These are phyloP conservation scores for Cotesia chilonis DNA, from an alignment of 1,140 invertebrate genomes.

Conservation along the genomic window DNA sequence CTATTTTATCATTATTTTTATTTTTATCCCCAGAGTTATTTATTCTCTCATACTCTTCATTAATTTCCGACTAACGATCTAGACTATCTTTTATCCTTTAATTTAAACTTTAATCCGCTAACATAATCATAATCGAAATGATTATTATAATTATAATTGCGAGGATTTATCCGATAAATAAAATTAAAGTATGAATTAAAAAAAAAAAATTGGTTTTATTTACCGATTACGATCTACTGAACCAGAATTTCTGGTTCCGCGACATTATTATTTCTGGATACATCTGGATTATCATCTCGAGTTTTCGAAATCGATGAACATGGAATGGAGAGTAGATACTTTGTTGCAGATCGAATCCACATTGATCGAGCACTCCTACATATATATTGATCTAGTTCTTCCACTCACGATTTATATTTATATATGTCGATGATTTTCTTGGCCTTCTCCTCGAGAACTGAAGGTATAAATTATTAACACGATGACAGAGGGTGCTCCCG, in stretches of 20 bases:
- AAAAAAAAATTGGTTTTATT: no score
- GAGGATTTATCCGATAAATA: no score
- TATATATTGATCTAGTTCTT: conserved; percentile 25
- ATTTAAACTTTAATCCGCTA: no score
- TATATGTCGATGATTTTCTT: background rate
- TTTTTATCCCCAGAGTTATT: no score
- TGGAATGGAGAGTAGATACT: background rate
- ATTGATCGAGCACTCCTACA: background rate
- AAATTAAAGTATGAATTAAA: no score
- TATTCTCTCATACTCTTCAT: no score
- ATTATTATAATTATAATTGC: no score
- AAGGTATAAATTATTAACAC: conserved; percentile 23
- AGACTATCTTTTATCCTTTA: no score
- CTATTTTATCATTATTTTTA: no score
- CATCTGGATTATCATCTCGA: background rate
- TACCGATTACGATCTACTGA: conserved; percentile 1
- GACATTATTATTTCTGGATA: background rate
- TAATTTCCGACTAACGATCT: no score
- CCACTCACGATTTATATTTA: conserved; percentile 17
- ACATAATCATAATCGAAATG: no score
- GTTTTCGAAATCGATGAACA: conserved; percentile 6
- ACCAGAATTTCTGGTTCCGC: conserved; percentile 14
- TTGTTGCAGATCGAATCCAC: conserved; percentile 1
- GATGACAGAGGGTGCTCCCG: conserved; percentile 16
- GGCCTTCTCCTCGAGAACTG: background rate